Percentiles rank a stretch among this genome's conserved stretches.
phyloP scores from a whole-genome alignment of 2,797 vertebrate species.

The Otus scops region DNA sequence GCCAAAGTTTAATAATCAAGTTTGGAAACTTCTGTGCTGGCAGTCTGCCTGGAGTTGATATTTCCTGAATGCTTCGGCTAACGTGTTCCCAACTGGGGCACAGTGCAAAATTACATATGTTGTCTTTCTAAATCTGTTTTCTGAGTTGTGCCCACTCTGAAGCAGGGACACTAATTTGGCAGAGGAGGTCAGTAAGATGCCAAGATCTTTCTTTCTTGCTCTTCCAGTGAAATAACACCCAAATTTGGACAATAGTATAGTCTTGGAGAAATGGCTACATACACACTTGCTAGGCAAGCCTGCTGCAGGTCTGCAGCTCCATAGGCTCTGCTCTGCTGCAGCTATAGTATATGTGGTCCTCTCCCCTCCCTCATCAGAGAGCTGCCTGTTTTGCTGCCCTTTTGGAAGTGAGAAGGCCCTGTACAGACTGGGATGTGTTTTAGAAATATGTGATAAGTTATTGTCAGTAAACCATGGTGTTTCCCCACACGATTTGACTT shows the following conservation, averaged over 20 bases:
- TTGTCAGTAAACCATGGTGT: neutral
- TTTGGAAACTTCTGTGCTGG: neutral
- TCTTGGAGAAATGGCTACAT: neutral
- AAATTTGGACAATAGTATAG: neutral
- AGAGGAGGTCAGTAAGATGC: neutral
- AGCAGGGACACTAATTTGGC: neutral
- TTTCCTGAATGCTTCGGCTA: neutral
- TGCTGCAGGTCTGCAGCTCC: neutral
- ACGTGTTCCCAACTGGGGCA: neutral
- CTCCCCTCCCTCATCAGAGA: neutral
- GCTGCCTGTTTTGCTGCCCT: neutral
- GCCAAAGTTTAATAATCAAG: neutral
- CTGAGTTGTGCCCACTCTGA: neutral
- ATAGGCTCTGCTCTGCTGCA: neutral
- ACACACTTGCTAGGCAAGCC: neutral
- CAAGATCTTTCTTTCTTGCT: neutral
- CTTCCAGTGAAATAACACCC: neutral
- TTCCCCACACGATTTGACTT: neutral
- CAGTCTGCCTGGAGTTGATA: neutral
- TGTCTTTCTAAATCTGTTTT: neutral
- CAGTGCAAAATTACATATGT: fast-evolving
- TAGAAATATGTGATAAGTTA: neutral
- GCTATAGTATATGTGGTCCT: neutral
- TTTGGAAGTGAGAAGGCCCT: neutral
- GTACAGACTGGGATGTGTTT: neutral